phyloP scores from a whole-genome alignment of 2,888 invertebrate genomes.

The Cybosia mesomella region DNA sequence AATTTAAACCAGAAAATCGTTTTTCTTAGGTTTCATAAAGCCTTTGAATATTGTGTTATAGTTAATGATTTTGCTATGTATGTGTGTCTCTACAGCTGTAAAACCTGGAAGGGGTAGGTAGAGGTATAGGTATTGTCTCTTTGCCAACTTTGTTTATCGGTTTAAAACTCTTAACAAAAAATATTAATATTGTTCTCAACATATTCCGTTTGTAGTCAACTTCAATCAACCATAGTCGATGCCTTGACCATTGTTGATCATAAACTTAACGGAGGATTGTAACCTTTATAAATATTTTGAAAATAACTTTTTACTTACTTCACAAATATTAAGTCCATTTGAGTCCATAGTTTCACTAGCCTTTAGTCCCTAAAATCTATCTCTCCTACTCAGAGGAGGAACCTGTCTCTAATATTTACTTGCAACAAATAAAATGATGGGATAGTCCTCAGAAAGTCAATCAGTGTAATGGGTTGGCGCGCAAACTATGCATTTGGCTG shows the following conservation, averaged over 20 bases:
- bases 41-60: background rate
- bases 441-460: constrained; percentile 59
- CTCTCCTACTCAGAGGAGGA: background rate
- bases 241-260: no score
- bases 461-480: constrained; percentile 68
- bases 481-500: constrained; percentile 73
- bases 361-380: background rate
- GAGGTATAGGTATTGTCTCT: background rate
- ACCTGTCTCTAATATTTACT: constrained; percentile 19
- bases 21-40: background rate
- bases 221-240: no score
- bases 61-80: background rate
- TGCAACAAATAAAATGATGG: constrained; percentile 41
- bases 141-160: no score
- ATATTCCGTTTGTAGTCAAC: no score
- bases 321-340: background rate
- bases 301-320: no score
- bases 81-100: background rate
- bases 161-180: no score
- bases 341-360: background rate
- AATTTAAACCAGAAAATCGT: background rate
- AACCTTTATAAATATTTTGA: no score
- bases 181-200: no score
- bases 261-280: no score
- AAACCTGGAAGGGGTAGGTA: background rate